Evolutionary conservation across 1,140 invertebrate species (phyloP), one percentile per base, ranked within the genome.

Genomic region (Doryteuthis pealeii): DNA sequence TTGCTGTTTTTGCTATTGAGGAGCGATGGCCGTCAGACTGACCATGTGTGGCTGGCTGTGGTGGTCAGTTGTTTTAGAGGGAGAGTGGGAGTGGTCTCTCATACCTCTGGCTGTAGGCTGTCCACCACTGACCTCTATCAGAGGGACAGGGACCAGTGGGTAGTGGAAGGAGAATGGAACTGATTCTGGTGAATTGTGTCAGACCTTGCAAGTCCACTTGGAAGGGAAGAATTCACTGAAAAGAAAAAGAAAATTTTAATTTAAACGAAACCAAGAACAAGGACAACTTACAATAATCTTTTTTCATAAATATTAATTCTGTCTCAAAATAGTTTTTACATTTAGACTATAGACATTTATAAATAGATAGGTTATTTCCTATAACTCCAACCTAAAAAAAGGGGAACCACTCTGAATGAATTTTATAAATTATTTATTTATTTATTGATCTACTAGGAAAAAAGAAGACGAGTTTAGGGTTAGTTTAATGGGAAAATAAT

Each of bases 11-110:
- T 40, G 35, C 35, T 40, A 40, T 40, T 40, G 35, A 40, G 35
- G 35, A 40, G 4, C 35, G 3, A 5, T 40, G 35, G 35, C 35
- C 35, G 35, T 40, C 10, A 10, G 35, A 40, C 35, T 40, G 35
- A 40, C 10, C 35, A 5, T 40, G 3, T 10, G 10, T 40, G 3
- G 35, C 35, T 40, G 35, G 35, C 10, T 40, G 35, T 40, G 35
- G 35, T 40, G 35, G 10, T 40, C 35, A 40, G 35, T 10, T 40
- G 3, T 40, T 40, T 40, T 40, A 15, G 18, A 28, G 26, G 18
- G 54, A 62, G 54, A 62, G 54, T 62, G 54, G 54, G 26, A 62
- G 54, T 62, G 54, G 54, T 15, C 54, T 62, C 54, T 28, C 54
- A 62, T 18, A 62, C 26, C 12, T 62, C 54, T 62, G 54, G 54